phyloP scores from a whole-genome alignment of 1,140 invertebrate genomes.

The Diabrotica undecimpunctata region DNA sequence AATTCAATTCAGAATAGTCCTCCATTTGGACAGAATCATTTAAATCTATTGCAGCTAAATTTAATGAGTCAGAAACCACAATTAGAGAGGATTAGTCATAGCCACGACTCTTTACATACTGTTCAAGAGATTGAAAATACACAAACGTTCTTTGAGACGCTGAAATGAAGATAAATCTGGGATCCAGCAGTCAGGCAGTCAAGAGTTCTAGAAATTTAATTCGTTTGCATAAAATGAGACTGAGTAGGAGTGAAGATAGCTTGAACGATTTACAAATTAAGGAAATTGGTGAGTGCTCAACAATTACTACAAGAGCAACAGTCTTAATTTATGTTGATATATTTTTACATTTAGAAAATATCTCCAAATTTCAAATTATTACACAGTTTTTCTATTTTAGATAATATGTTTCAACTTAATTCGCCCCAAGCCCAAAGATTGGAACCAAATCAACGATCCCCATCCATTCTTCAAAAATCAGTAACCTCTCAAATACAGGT shows the following conservation, averaged over 20 bases:
- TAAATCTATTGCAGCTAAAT: not conserved
- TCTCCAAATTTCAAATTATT: too few relatives aligned
- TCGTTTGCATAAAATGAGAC: constrained; percentile 36
- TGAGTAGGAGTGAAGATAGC: constrained; percentile 42
- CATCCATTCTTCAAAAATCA: not conserved
- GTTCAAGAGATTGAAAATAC: not conserved
- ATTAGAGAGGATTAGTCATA: constrained; percentile 11
- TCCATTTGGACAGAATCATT: not conserved
- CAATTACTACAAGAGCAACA: too few relatives aligned
- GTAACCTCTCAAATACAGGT: not conserved
- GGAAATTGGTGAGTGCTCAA: constrained; percentile 6
- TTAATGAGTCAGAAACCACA: not conserved
- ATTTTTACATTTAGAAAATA: too few relatives aligned
- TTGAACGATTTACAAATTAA: constrained; percentile 33
- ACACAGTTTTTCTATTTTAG: not conserved
- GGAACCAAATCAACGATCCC: not conserved
- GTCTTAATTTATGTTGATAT: too few relatives aligned
- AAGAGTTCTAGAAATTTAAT: constrained; percentile 28
- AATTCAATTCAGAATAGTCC: not conserved
- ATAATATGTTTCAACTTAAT: constrained; percentile 4
- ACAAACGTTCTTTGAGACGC: not conserved
- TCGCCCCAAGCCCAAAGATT: not conserved
- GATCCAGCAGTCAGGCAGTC: constrained; percentile 9
- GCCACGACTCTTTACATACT: constrained; percentile 5
- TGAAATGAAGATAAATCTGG: constrained; percentile 3